These are phyloP conservation scores for Coracopsis vasa DNA, from an alignment of 2,113 vertebrate genomes.

Conservation along the genomic window DNA sequence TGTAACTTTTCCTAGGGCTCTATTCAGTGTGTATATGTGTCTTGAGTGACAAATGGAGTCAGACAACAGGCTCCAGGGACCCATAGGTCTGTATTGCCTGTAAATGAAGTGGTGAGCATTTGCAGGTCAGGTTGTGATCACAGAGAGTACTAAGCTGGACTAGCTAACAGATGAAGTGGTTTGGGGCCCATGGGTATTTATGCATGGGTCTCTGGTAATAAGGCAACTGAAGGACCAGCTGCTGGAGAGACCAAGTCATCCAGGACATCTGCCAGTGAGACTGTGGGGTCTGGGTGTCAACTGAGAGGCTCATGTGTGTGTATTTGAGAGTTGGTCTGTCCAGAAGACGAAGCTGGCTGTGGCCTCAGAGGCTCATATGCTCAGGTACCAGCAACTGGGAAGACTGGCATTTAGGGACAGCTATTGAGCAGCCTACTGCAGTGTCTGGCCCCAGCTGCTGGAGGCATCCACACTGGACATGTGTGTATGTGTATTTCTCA, in stretches of 20 bases:
- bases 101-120: not conserved
- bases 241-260: not conserved
- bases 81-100: not conserved
- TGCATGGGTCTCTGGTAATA: not conserved
- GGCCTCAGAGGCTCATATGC: not conserved
- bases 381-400: not conserved
- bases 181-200: not conserved
- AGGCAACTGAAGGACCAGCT: not conserved
- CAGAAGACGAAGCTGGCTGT: not conserved
- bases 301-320: not conserved
- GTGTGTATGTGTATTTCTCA: not conserved
- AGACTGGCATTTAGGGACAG: not conserved
- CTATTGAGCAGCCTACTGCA: not conserved
- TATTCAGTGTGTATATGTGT: not conserved
- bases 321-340: not conserved
- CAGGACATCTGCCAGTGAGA: not conserved
- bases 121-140: not conserved
- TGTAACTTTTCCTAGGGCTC: not conserved
- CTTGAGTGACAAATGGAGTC: accelerated
- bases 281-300: accelerated
- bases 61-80: not conserved
- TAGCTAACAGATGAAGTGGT: not conserved
- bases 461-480: not conserved
- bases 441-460: not conserved
- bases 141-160: not conserved